Percentiles rank a stretch among this genome's conserved stretches.
phyloP scores from a whole-genome alignment of 2,888 invertebrate genomes.

The Chromoteleia sp. region DNA sequence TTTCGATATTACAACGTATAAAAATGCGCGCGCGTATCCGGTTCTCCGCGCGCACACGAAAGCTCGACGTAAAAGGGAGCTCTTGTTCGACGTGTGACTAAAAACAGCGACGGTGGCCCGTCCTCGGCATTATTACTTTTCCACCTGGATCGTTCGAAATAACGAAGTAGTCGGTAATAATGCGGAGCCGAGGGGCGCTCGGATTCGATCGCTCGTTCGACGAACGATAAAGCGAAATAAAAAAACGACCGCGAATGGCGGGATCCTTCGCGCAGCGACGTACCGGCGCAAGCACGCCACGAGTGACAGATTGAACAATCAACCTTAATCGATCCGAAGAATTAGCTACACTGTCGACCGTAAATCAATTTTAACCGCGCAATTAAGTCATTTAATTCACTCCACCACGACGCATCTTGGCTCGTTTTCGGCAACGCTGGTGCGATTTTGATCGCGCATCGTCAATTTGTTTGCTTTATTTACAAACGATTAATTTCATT shows the following conservation, averaged over 20 bases:
- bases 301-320: slow-evolving; percentile 61
- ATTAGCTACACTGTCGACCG: slow-evolving; percentile 54
- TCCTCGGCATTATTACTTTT: slow-evolving; percentile 67
- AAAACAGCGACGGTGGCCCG: slow-evolving; percentile 38
- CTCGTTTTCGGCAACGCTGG: slow-evolving; percentile 20
- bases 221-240: slow-evolving; percentile 54
- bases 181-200: slow-evolving; percentile 33
- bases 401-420: slow-evolving; percentile 11
- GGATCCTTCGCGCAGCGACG: slow-evolving; percentile 41
- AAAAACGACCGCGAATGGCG: slow-evolving; percentile 33
- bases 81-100: slow-evolving; percentile 34
- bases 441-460: slow-evolving; percentile 5
- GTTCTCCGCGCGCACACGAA: background rate
- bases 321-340: slow-evolving; percentile 61
- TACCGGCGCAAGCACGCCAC: slow-evolving; percentile 20
- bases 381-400: slow-evolving; percentile 63
- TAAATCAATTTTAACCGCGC: slow-evolving; percentile 62
- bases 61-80: slow-evolving; percentile 35
- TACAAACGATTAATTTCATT: no score
- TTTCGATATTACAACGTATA: slow-evolving; percentile 34
- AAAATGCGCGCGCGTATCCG: slow-evolving; percentile 29
- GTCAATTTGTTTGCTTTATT: no score
- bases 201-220: slow-evolving; percentile 55
- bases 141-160: slow-evolving; percentile 65
- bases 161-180: slow-evolving; percentile 68